Percentiles rank a stretch among this genome's conserved stretches.
Conservation (phyloP, 2,113 vertebrate species). For the Cryptoleucopteryx plumbea region DNA sequence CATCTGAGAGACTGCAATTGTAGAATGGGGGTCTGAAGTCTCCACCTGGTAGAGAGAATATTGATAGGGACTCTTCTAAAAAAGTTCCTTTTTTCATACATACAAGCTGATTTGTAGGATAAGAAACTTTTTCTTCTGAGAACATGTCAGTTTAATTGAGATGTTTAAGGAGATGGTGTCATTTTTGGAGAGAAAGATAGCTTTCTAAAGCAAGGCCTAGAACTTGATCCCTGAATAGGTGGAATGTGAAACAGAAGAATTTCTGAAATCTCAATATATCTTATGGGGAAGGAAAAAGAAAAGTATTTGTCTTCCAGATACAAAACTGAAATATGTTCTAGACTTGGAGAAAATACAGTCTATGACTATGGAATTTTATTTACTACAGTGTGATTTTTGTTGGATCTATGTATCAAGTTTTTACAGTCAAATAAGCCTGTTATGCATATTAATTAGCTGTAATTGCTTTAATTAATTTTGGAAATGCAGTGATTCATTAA, state of each 20-base stretch:
- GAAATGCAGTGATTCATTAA: background rate
- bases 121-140: background rate
- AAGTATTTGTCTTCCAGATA: background rate
- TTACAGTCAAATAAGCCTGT: background rate
- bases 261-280: background rate
- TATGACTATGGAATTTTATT: background rate
- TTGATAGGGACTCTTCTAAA: background rate
- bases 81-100: accelerated
- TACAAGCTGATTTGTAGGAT: background rate
- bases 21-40: background rate
- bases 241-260: background rate
- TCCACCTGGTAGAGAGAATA: background rate
- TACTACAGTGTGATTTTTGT: background rate
- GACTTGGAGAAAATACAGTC: background rate
- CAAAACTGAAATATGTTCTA: background rate
- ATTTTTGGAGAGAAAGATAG: background rate
- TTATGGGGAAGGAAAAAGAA: background rate
- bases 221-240: background rate
- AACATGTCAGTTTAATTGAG: background rate
- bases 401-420: background rate
- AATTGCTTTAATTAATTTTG: background rate
- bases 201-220: background rate
- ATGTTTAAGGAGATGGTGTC: background rate
- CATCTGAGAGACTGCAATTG: background rate
- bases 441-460: background rate